A percentile compares a stretch with the other conserved stretches of the same genome.
These are phyloP conservation scores for Andrena flavipes DNA, from an alignment of 2,888 invertebrate genomes.

Conservation along the genomic window DNA sequence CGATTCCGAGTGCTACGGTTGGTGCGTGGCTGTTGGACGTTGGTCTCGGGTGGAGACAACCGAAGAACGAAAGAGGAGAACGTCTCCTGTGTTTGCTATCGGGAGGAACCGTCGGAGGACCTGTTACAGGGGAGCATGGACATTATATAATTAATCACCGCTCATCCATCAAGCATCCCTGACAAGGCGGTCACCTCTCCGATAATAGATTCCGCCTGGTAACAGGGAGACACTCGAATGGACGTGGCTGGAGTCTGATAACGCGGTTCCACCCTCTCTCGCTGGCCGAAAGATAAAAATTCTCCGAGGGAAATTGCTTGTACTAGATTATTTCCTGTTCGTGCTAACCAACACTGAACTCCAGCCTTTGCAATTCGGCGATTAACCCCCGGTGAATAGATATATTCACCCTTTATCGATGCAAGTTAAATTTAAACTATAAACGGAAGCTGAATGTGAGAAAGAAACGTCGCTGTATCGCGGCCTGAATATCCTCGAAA, in stretches of 20 bases:
- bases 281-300: background rate
- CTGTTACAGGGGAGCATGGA: conserved; percentile 60
- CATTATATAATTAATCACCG: conserved; percentile 82
- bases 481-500: background rate
- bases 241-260: conserved; percentile 37
- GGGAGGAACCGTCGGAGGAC: conserved; percentile 29
- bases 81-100: conserved; percentile 46
- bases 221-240: conserved; percentile 31
- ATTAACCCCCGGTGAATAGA: too few relatives aligned
- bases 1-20: conserved; percentile 33
- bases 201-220: conserved; percentile 73
- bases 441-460: background rate
- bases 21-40: background rate
- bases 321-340: background rate
- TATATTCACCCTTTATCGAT: too few relatives aligned
- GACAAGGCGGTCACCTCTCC: conserved; percentile 76
- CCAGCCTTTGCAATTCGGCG: too few relatives aligned
- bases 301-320: background rate
- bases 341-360: background rate
- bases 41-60: conserved; percentile 11
- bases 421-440: background rate
- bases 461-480: background rate
- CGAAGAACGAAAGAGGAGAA: conserved; percentile 30
- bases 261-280: conserved; percentile 8
- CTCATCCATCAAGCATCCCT: conserved; percentile 79